Base-by-base conservation (phyloP, 2,113 vertebrate genomes). In the Prionailurus viverrinus region DNA sequence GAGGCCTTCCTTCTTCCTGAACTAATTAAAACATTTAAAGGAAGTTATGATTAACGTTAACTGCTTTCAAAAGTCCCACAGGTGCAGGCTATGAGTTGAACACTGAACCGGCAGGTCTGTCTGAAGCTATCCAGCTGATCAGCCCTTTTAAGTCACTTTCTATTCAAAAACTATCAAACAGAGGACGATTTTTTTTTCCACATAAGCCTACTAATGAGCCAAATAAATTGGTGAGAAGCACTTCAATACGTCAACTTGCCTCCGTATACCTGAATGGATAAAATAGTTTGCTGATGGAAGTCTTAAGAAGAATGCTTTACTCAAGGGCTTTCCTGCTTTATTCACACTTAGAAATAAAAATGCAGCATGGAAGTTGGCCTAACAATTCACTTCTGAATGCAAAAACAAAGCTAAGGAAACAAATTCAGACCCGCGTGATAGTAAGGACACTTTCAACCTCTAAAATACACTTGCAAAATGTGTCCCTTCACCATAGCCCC, bases 51-150 rank as follows among this genome's bases (percentile, higher is more conserved):
- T 76, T 80, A 96, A 92, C 25, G 90, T 21, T 68, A 80, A 89
- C 23, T 85, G 19, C 25, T 87, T 91, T 96, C 53, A 82, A 91
- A 97, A 89, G 48, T 78, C 74, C 27, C 73, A 79, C 71, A 96
- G 41, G 31, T 69, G 8, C 51, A 21, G 31, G 48, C 8, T 11
- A 61, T 19, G 15, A 95, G 18, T 4, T 83, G 7, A 95, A 94
- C 83, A 82, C 10, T 9, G 16, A 80, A 85, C 4, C n/a, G 51
- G 95, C 14, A 91, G 25, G 41, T 58, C 68, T 80, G n/a, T 89
- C 58, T 94, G 63, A 89, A 78, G 85, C 3, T 15, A 7, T 66
- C 81, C 25, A 18, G 19, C 41, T 65, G 11, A 88, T 4, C 11
- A 86, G 11, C 1, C 10, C 15, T 86, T 78, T 73, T 74, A 61